phyloP scores from a whole-genome alignment of 2,797 vertebrate species.

The Dipus sagitta region DNA sequence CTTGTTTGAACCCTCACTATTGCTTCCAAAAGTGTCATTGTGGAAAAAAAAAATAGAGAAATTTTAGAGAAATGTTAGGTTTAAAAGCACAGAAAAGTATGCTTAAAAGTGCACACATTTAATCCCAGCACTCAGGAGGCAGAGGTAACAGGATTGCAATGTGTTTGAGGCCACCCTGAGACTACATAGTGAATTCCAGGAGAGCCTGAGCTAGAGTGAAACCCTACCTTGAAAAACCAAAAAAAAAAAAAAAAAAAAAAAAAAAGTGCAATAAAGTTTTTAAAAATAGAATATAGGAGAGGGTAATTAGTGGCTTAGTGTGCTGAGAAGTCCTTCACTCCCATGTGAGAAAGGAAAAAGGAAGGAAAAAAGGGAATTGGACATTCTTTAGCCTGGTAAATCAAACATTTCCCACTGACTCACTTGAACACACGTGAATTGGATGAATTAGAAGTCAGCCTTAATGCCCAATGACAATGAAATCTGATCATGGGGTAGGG shows the following conservation, averaged over 20 bases:
- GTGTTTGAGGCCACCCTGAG: no score
- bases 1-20: constrained; percentile 44
- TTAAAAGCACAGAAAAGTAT: constrained; percentile 46
- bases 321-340: neutral
- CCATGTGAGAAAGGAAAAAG: neutral
- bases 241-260: neutral
- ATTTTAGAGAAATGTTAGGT: constrained; percentile 45
- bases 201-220: no score
- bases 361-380: no score
- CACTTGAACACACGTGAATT: neutral
- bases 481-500: neutral
- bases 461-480: neutral
- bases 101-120: neutral
- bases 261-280: neutral
- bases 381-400: neutral
- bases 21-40: constrained; percentile 37
- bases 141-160: no score
- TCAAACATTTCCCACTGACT: neutral
- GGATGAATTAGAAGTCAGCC: neutral
- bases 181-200: no score
- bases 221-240: neutral
- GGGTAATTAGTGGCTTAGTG: neutral
- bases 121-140: no score
- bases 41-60: constrained; percentile 19
- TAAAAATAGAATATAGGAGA: neutral